Percentiles rank a stretch among this genome's conserved stretches.
phyloP scores from a whole-genome alignment of 2,113 vertebrate species.

The Puma concolor region DNA sequence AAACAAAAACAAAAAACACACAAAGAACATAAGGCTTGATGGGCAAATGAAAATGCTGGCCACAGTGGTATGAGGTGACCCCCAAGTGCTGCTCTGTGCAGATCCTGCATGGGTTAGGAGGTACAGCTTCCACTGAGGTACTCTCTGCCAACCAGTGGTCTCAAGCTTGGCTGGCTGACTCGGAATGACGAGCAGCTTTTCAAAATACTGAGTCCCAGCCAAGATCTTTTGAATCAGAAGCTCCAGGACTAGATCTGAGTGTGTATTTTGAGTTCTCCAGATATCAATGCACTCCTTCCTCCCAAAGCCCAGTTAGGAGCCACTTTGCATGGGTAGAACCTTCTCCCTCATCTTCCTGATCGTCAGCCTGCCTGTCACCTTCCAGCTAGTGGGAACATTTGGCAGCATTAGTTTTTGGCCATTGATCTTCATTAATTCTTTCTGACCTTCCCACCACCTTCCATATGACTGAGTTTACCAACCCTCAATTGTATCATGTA shows the following conservation, averaged over 20 bases:
- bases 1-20: neutral
- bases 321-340: neutral
- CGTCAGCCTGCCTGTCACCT: neutral
- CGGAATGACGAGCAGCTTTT: neutral
- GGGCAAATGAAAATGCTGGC: neutral
- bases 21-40: neutral
- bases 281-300: neutral
- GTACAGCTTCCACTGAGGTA: rapidly evolving
- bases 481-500: neutral
- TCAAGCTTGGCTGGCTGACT: neutral
- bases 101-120: neutral
- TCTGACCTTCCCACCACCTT: neutral
- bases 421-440: neutral
- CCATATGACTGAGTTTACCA: neutral
- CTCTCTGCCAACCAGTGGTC: no score
- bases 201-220: neutral
- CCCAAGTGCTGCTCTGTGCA: neutral
- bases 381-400: neutral
- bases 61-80: rapidly evolving
- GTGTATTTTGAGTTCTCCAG: neutral
- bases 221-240: neutral
- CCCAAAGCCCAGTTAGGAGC: neutral
- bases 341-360: neutral
- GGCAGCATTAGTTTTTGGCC: neutral
- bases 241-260: neutral